Evolutionary conservation across 2,888 invertebrate genomes (phyloP), one percentile per base, ranked within the genome.

Genomic region (Galerucella nymphaeae): DNA sequence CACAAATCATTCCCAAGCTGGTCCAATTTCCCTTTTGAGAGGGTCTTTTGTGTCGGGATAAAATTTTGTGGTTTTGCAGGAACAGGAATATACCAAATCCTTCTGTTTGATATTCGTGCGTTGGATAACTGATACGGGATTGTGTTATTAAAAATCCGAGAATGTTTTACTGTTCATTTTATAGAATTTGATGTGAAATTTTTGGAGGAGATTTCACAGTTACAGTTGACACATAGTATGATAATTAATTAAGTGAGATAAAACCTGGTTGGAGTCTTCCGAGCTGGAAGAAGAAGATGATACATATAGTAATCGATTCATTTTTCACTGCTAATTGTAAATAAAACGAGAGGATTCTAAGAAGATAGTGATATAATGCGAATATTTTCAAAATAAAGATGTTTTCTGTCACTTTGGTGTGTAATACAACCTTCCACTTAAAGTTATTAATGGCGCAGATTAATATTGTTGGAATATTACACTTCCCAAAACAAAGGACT

Each of bases 1-100:
- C 65, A 65, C 65, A 65, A 65, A 65, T 65, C 65, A 65, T 65
- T 18, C 38, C 23, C 50, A 65, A 65, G 65, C 65, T 53, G 53
- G 65, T 65, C 65, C 53, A 30, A 65, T 65, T 65, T 65, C 65
- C 65, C 55, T 38, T 65, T 41, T 45, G 53, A 53, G 38, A 65
- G 53, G 53, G 23, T 45, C 55, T 65, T 55, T 65, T 65, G 53
- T 53, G 65, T 65, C 41, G 53, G 23, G 10, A 65, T 65, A 53
- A 65, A 50, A 65, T 53, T 53, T 65, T 18, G 10, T 16, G 53
- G 53, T 50, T 53, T 55, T 50, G 53, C 14, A 59, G 59, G 9
- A 59, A 59, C 30, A 59, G n/a, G 59, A 59, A 59, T 38, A 59
- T 59, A 59, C 38, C 18, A 14, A 38, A 59, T 38, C 59, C 59